A percentile compares a stretch with the other conserved stretches of the same genome.
These are phyloP conservation scores for Conopomorpha cramerella DNA, from an alignment of 1,140 invertebrate species.

Conservation along the genomic window DNA sequence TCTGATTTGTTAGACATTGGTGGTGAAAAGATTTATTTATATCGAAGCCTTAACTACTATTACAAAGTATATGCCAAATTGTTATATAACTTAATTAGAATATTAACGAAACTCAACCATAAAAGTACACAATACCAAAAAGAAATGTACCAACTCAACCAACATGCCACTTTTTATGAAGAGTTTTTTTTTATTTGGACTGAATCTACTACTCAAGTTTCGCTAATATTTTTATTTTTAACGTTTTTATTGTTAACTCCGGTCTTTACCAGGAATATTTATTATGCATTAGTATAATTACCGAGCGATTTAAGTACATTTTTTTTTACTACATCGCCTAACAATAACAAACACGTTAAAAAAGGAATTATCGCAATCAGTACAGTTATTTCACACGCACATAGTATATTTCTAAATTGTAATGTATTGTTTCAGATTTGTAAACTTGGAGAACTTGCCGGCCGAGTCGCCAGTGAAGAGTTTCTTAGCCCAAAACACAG, in stretches of 20 bases:
- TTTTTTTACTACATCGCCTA: not conserved
- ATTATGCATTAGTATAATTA: not conserved
- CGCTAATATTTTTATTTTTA: too few relatives aligned
- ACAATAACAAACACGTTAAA: not conserved
- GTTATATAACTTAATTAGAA: too few relatives aligned
- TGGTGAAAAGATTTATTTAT: not conserved
- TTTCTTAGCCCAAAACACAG: conserved; percentile 15
- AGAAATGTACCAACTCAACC: too few relatives aligned
- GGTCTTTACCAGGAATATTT: too few relatives aligned
- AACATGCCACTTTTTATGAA: too few relatives aligned
- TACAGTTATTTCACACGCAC: not conserved
- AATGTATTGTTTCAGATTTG: conserved; percentile 22
- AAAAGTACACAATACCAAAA: too few relatives aligned
- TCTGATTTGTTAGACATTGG: not conserved
- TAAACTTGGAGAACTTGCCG: conserved; percentile 32
- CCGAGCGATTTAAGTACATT: not conserved
- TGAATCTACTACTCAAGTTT: too few relatives aligned
- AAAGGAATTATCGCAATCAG: conserved; percentile 2
- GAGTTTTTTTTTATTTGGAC: too few relatives aligned
- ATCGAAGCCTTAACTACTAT: not conserved
- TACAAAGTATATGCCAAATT: too few relatives aligned
- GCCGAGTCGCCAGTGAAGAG: conserved; percentile 27
- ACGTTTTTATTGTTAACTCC: too few relatives aligned
- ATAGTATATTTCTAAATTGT: not conserved
- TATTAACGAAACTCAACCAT: too few relatives aligned